Percentiles rank a stretch among this genome's conserved stretches.
These are phyloP conservation scores for Paratilapia polleni DNA, from an alignment of 2,113 vertebrate species.

Conservation along the genomic window DNA sequence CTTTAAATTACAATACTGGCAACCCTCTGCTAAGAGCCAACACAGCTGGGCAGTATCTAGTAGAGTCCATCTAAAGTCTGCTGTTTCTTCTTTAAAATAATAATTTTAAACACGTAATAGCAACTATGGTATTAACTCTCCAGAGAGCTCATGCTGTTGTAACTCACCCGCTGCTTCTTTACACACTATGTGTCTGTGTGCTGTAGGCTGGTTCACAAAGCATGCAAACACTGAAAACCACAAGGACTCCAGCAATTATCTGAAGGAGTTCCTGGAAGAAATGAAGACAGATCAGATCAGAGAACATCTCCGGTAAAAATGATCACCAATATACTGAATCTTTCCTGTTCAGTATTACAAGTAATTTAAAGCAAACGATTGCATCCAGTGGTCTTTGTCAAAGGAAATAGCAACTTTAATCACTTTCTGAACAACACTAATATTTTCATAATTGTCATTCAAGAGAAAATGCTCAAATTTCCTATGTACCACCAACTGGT, in stretches of 20 bases:
- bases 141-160: background rate
- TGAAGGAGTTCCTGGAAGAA: slow-evolving; percentile 85
- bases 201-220: slow-evolving; percentile 89
- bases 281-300: slow-evolving; percentile 90
- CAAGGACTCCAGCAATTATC: slow-evolving; percentile 55
- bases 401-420: background rate
- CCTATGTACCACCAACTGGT: background rate
- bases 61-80: background rate
- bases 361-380: background rate
- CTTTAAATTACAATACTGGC: background rate
- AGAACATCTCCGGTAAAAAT: slow-evolving; percentile 86
- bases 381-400: background rate
- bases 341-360: background rate
- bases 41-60: background rate
- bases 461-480: background rate
- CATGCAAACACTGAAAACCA: slow-evolving; percentile 17
- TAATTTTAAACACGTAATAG: background rate
- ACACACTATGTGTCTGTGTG: slow-evolving; percentile 21
- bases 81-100: background rate
- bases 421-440: background rate
- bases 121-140: background rate
- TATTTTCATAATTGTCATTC: no score
- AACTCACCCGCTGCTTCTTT: background rate
- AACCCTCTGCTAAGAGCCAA: background rate
- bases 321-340: no score